Base-by-base conservation (phyloP, 2,888 invertebrate genomes). In the Podotricha telesiphe region DNA sequence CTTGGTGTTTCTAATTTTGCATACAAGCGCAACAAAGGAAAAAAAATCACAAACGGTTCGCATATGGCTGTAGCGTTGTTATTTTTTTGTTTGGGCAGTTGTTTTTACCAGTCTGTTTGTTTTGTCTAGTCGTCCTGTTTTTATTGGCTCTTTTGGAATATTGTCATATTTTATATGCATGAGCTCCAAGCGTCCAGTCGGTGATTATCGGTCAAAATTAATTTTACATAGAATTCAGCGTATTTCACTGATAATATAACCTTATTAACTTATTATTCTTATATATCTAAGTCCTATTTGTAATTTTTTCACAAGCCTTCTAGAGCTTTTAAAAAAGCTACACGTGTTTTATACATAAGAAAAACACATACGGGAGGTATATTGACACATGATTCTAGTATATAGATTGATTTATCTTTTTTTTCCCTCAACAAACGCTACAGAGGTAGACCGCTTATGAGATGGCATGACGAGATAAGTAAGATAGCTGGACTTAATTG, bases 11-110 rank as follows among this genome's bases (percentile, higher is more conserved):
- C 63, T 71, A 71, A 67, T 67, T 71, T 69, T 61, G 40, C 61
- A 71, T 69, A 63, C 66, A 70, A 56, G 68, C 11, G 53, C 34
- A 40, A 63, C 65, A 65, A 64, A 70, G 51, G 47, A 53, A 15
- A 42, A 64, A 58, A 68, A 70, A 70, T 64, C 50, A 45, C 72
- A 58, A 62, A 65, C 72, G 70, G 58, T 70, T 68, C 66, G 63
- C 72, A 70, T 68, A 72, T 68, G 68, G 58, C 59, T 56, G 50
- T 45, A 66, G 50, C 58, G 64, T n/a, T 56, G 45, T 55, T 37
- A 55, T 55, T 50, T 72, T 71, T 67, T 65, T 67, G 70, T 70
- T 70, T 68, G 65, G 34, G 40, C 59, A 37, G 62, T 67, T 61
- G 64, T 62, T 72, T 72, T 65, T 61, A 65, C 64, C 65, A 56